phyloP scores from a whole-genome alignment of 2,113 vertebrate species.

The Tichodroma muraria region DNA sequence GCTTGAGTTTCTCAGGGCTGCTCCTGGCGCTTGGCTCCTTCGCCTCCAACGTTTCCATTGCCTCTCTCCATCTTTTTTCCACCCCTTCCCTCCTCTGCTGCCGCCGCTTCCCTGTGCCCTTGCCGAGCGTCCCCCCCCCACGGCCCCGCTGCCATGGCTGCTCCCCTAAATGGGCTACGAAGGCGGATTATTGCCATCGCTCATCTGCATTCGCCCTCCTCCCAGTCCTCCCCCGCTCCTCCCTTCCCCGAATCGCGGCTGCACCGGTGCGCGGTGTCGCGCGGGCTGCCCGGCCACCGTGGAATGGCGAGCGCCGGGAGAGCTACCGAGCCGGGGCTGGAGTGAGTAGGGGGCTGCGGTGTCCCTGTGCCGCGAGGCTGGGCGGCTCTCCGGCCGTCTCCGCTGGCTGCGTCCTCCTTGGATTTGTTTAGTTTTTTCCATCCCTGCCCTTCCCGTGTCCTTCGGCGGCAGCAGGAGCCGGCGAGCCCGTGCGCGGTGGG shows the following conservation, averaged over 20 bases:
- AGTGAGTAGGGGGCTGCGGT: background rate
- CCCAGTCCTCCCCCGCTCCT: background rate
- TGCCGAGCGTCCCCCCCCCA: background rate
- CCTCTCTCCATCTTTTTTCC: background rate
- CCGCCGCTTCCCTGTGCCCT: background rate
- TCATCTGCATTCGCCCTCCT: constrained; percentile 40
- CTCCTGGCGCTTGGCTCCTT: background rate
- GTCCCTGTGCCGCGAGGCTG: background rate
- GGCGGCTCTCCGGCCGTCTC: background rate
- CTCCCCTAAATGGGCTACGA: background rate
- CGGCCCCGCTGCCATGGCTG: background rate
- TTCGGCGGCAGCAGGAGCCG: background rate
- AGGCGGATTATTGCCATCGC: background rate
- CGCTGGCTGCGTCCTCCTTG: background rate
- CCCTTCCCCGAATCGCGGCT: background rate
- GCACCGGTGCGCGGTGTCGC: background rate
- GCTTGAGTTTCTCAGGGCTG: background rate
- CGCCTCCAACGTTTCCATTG: background rate
- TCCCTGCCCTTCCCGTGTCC: constrained; percentile 41
- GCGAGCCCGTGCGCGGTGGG: background rate
- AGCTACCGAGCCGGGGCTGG: background rate
- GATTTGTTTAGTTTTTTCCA: background rate
- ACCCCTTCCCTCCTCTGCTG: background rate
- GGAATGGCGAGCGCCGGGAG: rapidly evolving
- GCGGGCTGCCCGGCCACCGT: background rate